phyloP scores from a whole-genome alignment of 1,140 invertebrate genomes.

The Gryllus bimaculatus region DNA sequence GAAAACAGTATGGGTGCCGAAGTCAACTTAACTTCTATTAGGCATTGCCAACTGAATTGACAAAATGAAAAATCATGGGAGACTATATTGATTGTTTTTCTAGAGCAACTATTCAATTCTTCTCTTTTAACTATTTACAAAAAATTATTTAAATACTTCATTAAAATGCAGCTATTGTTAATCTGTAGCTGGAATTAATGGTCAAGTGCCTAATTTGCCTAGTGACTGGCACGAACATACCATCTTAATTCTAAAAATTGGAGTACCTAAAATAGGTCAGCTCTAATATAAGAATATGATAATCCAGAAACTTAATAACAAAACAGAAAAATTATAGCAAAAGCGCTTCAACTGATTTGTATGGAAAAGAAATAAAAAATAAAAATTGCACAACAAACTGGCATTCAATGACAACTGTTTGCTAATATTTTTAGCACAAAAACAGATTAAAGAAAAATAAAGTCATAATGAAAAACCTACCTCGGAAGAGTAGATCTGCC shows the following conservation, averaged over 20 bases:
- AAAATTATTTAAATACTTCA: too few species aligned
- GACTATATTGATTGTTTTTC: background rate
- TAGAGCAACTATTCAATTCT: background rate
- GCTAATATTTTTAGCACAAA: background rate
- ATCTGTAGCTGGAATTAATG: too few species aligned
- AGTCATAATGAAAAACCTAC: slow-evolving; percentile 34
- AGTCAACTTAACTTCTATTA: too few species aligned
- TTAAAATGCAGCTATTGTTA: too few species aligned
- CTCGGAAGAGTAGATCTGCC: slow-evolving; percentile 87
- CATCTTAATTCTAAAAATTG: too few species aligned
- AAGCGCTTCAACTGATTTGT: background rate
- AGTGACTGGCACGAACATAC: too few species aligned
- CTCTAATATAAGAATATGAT: background rate
- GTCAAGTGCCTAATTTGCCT: too few species aligned
- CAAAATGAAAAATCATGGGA: background rate
- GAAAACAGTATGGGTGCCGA: too few species aligned
- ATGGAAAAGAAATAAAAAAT: background rate
- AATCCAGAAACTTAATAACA: background rate
- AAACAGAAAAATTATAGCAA: background rate
- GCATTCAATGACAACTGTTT: background rate
- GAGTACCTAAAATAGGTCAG: background rate
- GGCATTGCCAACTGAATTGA: too few species aligned
- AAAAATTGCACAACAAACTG: background rate
- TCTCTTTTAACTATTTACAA: too few species aligned
- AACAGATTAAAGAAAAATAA: slow-evolving; percentile 28